These are phyloP conservation scores for Drosophila fulvimacula DNA, from an alignment of 2,888 invertebrate genomes.

Conservation along the genomic window DNA sequence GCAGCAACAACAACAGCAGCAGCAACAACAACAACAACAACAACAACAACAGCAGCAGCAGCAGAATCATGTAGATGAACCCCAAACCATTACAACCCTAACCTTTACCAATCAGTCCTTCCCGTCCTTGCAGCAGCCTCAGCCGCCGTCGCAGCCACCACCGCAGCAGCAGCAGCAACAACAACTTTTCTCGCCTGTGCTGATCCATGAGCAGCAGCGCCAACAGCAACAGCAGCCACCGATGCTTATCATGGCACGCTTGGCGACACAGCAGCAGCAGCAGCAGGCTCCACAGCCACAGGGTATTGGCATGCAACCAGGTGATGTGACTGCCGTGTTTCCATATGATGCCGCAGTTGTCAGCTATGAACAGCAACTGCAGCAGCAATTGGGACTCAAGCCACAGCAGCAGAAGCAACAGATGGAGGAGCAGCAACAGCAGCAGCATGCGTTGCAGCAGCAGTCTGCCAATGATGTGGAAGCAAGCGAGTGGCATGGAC, in stretches of 20 bases:
- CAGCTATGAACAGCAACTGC: slow-evolving; percentile 77
- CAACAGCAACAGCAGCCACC: slow-evolving; percentile 67
- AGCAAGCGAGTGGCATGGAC: slow-evolving; percentile 70
- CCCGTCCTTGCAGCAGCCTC: slow-evolving; percentile 83
- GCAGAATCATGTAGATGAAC: slow-evolving; percentile 71
- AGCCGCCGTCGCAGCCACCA: slow-evolving; percentile 33
- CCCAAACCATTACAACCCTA: slow-evolving; percentile 90
- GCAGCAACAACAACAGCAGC: slow-evolving; percentile 50
- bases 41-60: slow-evolving; percentile 50
- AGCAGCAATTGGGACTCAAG: slow-evolving; percentile 72
- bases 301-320: slow-evolving; percentile 70
- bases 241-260: slow-evolving; percentile 77
- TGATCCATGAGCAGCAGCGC: slow-evolving; percentile 65
- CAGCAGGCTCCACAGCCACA: slow-evolving; percentile 48
- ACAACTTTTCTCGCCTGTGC: slow-evolving; percentile 75
- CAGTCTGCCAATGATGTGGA: slow-evolving; percentile 45
- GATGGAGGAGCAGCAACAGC: slow-evolving; percentile 47
- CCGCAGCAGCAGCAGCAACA: slow-evolving; percentile 56
- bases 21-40: slow-evolving; percentile 51
- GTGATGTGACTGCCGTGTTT: slow-evolving; percentile 69
- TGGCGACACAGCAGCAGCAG: slow-evolving; percentile 60
- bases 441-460: slow-evolving; percentile 33
- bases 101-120: slow-evolving; percentile 95
- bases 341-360: slow-evolving; percentile 73
- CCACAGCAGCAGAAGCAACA: slow-evolving; percentile 51